A percentile compares a stretch with the other conserved stretches of the same genome.
These are phyloP conservation scores for Quadroppia sp. DNA, from an alignment of 2,888 invertebrate genomes.

Conservation along the genomic window DNA sequence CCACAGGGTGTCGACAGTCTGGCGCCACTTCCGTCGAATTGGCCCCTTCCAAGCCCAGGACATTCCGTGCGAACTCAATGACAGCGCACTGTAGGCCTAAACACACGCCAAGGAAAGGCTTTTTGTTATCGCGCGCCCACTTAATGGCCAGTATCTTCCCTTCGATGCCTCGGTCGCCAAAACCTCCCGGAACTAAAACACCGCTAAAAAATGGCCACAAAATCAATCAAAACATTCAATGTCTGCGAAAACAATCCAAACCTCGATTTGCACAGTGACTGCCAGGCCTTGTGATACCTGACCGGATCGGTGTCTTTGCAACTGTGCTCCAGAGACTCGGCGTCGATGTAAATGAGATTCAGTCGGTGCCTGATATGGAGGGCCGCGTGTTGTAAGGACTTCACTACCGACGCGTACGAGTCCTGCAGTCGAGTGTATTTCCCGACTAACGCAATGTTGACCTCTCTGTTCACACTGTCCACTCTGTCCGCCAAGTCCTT, in stretches of 20 bases:
- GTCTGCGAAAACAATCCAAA: conserved; percentile 46
- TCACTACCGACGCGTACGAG: conserved; percentile 92
- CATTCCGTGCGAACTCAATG: conserved; percentile 87
- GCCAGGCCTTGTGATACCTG: conserved; percentile 88
- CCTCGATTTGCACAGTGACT: conserved; percentile 67
- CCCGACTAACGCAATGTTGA: conserved; percentile 86
- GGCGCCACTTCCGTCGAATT: conserved; percentile 80
- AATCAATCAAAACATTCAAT: neutral
- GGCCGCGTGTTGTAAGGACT: conserved; percentile 89
- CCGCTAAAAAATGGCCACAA: conserved; percentile 61
- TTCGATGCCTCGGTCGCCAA: conserved; percentile 90
- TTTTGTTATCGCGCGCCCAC: conserved; percentile 84
- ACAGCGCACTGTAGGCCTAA: conserved; percentile 96
- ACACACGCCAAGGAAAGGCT: conserved; percentile 93
- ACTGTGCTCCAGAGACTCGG: conserved; percentile 74
- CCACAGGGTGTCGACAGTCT: conserved; percentile 68
- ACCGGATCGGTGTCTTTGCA: conserved; percentile 71
- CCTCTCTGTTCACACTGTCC: conserved; percentile 75
- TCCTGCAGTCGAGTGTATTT: conserved; percentile 95
- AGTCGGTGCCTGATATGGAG: conserved; percentile 77
- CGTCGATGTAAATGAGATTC: conserved; percentile 80
- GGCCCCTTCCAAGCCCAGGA: conserved; percentile 69
- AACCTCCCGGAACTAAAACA: conserved; percentile 94
- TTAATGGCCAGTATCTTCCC: conserved; percentile 90
- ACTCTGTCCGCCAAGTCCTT: conserved; percentile 75